Conservation (phyloP, 2,113 vertebrate genomes). For the Cyprinodon tularosa region DNA sequence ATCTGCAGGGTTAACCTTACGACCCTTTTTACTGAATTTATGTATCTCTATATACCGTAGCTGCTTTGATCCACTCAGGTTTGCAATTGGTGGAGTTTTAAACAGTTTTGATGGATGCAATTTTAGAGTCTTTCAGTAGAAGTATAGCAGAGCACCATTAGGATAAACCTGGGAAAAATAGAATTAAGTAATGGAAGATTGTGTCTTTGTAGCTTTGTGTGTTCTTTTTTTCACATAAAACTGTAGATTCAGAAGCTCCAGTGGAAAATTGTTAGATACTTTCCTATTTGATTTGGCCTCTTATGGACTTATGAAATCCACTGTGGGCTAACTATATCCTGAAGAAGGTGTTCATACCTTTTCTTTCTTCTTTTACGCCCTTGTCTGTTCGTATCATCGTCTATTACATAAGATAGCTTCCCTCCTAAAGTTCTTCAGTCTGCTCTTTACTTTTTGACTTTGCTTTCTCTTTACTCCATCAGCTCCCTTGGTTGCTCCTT, state of each 20-base stretch:
- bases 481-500: slow-evolving; percentile 28
- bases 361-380: slow-evolving; percentile 40
- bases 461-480: slow-evolving; percentile 42
- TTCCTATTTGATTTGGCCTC: slow-evolving; percentile 51
- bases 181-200: slow-evolving; percentile 23
- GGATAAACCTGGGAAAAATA: slow-evolving; percentile 25
- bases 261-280: slow-evolving; percentile 51
- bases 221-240: slow-evolving; percentile 21
- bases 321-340: slow-evolving; percentile 44
- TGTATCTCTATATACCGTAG: slow-evolving; percentile 21
- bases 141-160: slow-evolving; percentile 31
- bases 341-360: slow-evolving; percentile 44
- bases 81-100: slow-evolving; percentile 27
- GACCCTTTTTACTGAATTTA: slow-evolving; percentile 27
- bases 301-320: slow-evolving; percentile 54
- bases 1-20: slow-evolving; percentile 11
- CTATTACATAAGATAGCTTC: slow-evolving; percentile 39
- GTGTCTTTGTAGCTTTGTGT: slow-evolving; percentile 8
- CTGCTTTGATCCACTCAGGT: background rate
- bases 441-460: slow-evolving; percentile 59
- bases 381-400: slow-evolving; percentile 45
- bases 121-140: slow-evolving; percentile 44
- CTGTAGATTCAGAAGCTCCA: slow-evolving; percentile 31
- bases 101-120: slow-evolving; percentile 30
- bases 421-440: slow-evolving; percentile 37